Percentiles rank a stretch among this genome's conserved stretches.
These are phyloP conservation scores for Fopius arisanus DNA, from an alignment of 1,140 invertebrate genomes.

Conservation along the genomic window DNA sequence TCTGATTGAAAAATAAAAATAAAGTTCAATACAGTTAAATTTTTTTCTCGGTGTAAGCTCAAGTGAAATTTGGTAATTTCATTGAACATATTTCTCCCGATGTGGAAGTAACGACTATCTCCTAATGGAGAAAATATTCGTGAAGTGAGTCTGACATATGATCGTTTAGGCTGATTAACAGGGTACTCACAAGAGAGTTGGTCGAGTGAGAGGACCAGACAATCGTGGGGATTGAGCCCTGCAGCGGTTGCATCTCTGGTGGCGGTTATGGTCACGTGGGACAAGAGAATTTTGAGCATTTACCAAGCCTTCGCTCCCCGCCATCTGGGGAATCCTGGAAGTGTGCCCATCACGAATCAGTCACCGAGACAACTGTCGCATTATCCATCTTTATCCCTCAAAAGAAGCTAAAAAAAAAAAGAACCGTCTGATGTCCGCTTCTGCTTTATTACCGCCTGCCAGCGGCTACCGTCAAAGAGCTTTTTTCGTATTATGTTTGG, in stretches of 20 bases:
- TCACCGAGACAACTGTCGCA: constrained; percentile 2
- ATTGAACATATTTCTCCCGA: no score
- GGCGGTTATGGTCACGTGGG: background rate
- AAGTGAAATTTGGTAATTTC: no score
- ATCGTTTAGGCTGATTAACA: constrained; percentile 1
- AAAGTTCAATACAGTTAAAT: no score
- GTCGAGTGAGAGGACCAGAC: background rate
- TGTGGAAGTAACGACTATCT: no score
- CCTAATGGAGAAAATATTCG: no score
- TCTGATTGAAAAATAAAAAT: no score
- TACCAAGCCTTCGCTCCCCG: background rate
- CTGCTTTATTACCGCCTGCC: background rate
- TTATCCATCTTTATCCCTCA: background rate
- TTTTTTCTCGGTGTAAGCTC: no score
- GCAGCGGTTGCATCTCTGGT: background rate
- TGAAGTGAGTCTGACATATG: background rate
- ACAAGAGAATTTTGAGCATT: background rate
- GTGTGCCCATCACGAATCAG: constrained; percentile 7
- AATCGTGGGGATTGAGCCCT: background rate
- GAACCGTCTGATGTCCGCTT: background rate
- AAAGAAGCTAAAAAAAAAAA: constrained; percentile 13
- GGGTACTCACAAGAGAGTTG: background rate
- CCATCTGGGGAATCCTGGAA: background rate
- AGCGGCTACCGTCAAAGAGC: constrained; percentile 38
- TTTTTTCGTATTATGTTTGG: constrained; percentile 34